Base-by-base conservation (phyloP, 2,888 invertebrate genomes). In the Drosophila nr. medialis region DNA sequence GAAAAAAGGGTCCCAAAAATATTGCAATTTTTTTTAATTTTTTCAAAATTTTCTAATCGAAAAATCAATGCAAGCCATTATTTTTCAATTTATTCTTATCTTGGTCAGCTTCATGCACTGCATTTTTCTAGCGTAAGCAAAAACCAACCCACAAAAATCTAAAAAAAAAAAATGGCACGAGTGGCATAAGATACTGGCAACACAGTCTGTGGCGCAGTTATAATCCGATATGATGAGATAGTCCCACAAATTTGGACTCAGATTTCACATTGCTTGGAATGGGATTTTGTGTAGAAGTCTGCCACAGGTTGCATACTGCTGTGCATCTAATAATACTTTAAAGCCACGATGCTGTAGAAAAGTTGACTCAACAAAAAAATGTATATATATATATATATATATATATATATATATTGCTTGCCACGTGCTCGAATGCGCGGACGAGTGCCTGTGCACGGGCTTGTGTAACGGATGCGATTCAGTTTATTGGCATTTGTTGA, bases 391-490 rank as follows among this genome's bases (percentile, higher is more conserved):
- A 10, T 10, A 24, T 30, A 24, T 2, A n/a, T n/a, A n/a, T 24
- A 24, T 18, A 3, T 21, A 34, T 32, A 36, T 6, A 27, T 18
- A 48, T 27, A 34, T 15, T 10, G 40, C 24, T 40, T 29, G 51
- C 58, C 51, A 74, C 80, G 80, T 76, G 75, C 64, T 60, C 32
- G 30, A 36, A 36, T 27, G 36, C 15, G 48, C 59, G 59, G 64
- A 18, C 55, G 59, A 27, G n/a, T 66, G 55, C 51, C 59, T 34
- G n/a, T 24, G 45, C 34, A 45, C 13, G 27, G 27, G 54, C n/a
- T 38, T 15, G 48, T 61, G 40, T 56, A 51, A 36, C 50, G 59
- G 45, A 68, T 32, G 69, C 70, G 70, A 54, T 5, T 72, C 73
- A 42, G 58, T 51, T 62, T 55, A 40, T 63, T 78, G 73, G 56